These are phyloP conservation scores for Xestia rhomboidea DNA, from an alignment of 2,888 invertebrate genomes.

Conservation along the genomic window DNA sequence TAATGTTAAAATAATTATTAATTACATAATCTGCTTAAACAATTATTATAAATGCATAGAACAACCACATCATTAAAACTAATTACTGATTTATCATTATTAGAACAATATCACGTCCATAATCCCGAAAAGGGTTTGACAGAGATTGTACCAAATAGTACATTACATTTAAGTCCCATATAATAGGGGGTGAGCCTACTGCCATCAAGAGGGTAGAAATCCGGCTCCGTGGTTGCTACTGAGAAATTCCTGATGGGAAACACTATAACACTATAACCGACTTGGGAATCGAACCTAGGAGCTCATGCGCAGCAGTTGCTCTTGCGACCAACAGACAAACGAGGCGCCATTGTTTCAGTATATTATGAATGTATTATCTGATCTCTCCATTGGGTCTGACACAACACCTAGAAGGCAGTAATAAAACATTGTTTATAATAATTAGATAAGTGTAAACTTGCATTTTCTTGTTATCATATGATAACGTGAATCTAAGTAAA, in stretches of 20 bases:
- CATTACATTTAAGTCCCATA: too few species aligned
- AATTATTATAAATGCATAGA: background rate
- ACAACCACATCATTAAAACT: background rate
- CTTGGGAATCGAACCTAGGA: background rate
- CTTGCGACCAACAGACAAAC: background rate
- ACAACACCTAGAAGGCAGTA: background rate
- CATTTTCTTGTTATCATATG: conserved; percentile 14
- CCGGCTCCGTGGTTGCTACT: background rate
- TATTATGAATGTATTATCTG: background rate
- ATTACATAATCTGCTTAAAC: too few species aligned
- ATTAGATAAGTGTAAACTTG: background rate
- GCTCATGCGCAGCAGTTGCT: background rate
- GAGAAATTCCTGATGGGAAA: background rate
- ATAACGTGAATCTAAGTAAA: conserved; percentile 30
- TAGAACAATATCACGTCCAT: too few species aligned
- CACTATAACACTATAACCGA: background rate
- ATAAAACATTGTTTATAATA: conserved; percentile 4
- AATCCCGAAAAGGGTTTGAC: background rate
- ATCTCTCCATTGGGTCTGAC: background rate
- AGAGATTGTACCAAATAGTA: background rate
- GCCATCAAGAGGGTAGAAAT: background rate
- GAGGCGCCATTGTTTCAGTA: background rate
- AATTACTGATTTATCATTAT: background rate
- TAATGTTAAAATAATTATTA: background rate
- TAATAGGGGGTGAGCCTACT: too few species aligned